phyloP scores from a whole-genome alignment of 1,140 invertebrate species.

The Proctacanthus coquilletti region DNA sequence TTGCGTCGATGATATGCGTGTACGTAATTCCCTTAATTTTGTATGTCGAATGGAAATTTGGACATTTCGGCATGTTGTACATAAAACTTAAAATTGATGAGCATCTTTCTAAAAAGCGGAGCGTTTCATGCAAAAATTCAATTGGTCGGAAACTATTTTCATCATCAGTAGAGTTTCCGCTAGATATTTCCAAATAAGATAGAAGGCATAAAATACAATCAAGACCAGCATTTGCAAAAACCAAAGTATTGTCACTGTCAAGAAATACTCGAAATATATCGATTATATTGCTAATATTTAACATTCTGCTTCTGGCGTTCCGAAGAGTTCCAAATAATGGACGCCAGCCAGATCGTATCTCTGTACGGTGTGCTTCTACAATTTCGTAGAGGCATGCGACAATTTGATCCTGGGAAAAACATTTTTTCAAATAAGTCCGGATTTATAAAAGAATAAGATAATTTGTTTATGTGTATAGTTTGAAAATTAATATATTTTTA shows the following conservation, averaged over 20 bases:
- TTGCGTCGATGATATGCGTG: conserved; percentile 64
- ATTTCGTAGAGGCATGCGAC: conserved; percentile 90
- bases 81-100: conserved; percentile 76
- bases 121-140: conserved; percentile 67
- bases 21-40: conserved; percentile 66
- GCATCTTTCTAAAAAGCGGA: conserved; percentile 73
- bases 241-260: conserved; percentile 77
- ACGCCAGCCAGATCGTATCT: conserved; percentile 86
- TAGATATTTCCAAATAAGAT: conserved; percentile 33
- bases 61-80: conserved; percentile 89
- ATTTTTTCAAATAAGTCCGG: too few species aligned
- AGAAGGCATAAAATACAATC: conserved; percentile 85
- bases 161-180: conserved; percentile 34
- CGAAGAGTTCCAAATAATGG: conserved; percentile 80
- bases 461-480: too few species aligned
- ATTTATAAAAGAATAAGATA: too few species aligned
- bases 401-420: conserved; percentile 57
- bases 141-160: conserved; percentile 30
- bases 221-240: conserved; percentile 84
- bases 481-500: too few species aligned
- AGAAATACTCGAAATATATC: conserved; percentile 89
- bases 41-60: conserved; percentile 79
- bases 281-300: conserved; percentile 52
- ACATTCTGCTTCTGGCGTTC: conserved; percentile 49
- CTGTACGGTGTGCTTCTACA: conserved; percentile 80